phyloP scores from a whole-genome alignment of 2,797 vertebrate genomes.

The Dallia pectoralis region DNA sequence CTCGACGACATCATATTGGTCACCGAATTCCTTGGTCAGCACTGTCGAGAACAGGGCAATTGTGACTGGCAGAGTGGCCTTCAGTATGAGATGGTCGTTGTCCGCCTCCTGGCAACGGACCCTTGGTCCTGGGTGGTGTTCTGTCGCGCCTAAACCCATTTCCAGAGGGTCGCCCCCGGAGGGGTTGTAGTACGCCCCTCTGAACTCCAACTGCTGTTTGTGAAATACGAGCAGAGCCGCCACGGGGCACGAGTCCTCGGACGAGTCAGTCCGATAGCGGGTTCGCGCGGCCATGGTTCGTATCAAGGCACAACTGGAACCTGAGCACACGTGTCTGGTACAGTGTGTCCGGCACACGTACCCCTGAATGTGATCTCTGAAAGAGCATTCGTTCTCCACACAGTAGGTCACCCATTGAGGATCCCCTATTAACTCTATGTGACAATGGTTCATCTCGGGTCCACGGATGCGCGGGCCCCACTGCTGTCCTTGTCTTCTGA shows the following conservation, averaged over 20 bases:
- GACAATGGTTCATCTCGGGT: not conserved
- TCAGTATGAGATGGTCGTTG: not conserved
- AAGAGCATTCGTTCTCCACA: slow-evolving; percentile 13
- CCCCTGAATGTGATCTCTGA: slow-evolving; percentile 5
- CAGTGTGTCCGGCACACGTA: slow-evolving; percentile 9
- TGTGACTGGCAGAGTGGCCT: not conserved
- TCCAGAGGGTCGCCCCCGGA: not conserved
- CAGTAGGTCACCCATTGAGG: slow-evolving; percentile 23
- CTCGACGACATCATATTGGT: not conserved
- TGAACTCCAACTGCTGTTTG: slow-evolving; percentile 3
- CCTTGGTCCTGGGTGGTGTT: not conserved
- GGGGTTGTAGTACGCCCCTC: slow-evolving; percentile 3
- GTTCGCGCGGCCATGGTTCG: not conserved
- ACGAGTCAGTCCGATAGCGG: not conserved
- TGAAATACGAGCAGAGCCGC: not conserved
- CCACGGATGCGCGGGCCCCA: not conserved
- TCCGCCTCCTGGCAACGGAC: not conserved
- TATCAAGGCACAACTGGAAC: not conserved
- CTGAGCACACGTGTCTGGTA: slow-evolving; percentile 11
- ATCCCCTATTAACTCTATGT: slow-evolving; percentile 24
- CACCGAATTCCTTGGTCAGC: not conserved
- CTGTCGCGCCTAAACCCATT: not conserved
- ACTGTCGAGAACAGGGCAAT: not conserved
- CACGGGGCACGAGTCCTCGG: not conserved
- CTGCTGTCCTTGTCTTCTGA: not conserved